Evolutionary conservation across 2,113 vertebrate species (phyloP).

Genomic region (Lethenteron camtschaticum): DNA sequence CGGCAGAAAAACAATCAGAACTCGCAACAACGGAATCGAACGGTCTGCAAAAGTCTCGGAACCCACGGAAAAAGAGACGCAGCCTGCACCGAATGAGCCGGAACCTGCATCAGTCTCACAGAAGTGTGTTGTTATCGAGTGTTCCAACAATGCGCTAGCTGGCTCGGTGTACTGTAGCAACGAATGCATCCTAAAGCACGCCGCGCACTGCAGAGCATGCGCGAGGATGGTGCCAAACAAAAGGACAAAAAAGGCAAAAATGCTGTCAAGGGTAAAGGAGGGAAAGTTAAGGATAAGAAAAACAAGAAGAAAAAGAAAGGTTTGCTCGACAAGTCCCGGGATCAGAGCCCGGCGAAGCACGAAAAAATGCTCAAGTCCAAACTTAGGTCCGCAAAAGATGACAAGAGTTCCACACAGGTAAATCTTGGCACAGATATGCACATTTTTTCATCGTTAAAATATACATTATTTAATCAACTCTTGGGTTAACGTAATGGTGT

Average conservation of each 20-base stretch:
- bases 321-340: background rate
- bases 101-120: background rate
- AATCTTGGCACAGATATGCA: too few species aligned
- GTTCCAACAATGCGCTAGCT: background rate
- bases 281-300: background rate
- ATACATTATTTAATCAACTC: too few species aligned
- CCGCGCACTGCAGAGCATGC: background rate
- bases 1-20: too few species aligned
- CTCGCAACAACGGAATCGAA: too few species aligned
- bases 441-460: too few species aligned
- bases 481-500: too few species aligned
- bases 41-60: too few species aligned
- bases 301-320: conserved; percentile 3
- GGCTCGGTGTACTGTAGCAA: conserved; percentile 5
- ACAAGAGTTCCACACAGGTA: too few species aligned
- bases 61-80: too few species aligned
- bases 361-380: too few species aligned
- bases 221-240: background rate
- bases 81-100: background rate
- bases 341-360: too few species aligned
- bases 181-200: background rate
- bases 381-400: too few species aligned
- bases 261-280: background rate
- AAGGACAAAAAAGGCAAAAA: background rate
- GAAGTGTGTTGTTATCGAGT: background rate